Conservation (phyloP, 2,113 vertebrate genomes). For the Apeltes quadracus region DNA sequence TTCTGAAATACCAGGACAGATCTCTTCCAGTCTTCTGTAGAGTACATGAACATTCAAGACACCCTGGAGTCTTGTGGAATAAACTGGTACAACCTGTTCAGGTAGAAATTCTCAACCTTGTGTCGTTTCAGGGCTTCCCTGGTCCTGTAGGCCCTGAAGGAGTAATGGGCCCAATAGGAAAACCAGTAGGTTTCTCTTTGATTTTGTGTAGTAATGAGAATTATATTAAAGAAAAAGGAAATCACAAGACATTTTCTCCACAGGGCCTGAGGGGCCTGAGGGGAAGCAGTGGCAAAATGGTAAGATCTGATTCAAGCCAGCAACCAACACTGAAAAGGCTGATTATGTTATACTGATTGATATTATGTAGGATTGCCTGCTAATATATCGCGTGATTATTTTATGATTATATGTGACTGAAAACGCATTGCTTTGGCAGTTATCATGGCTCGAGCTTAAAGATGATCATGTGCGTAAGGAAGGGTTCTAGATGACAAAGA, state of each 20-base stretch:
- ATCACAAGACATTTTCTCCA: conserved; percentile 37
- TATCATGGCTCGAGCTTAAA: conserved; percentile 14
- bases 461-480: conserved; percentile 7
- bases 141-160: conserved; percentile 90
- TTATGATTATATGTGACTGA: conserved; percentile 13
- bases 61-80: background rate
- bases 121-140: conserved; percentile 86
- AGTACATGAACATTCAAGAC: background rate
- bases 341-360: conserved; percentile 10
- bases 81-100: background rate
- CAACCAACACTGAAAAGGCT: conserved; percentile 7
- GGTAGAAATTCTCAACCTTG: conserved; percentile 13
- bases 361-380: background rate
- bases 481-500: conserved; percentile 9
- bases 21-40: background rate
- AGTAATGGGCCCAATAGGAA: conserved; percentile 87
- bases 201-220: background rate
- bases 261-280: conserved; percentile 91
- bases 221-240: background rate
- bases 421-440: background rate
- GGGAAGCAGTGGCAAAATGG: conserved; percentile 91
- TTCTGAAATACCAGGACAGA: background rate
- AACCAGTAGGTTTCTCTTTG: conserved; percentile 83
- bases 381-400: conserved; percentile 4
- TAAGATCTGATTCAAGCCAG: conserved; percentile 75